phyloP scores from a whole-genome alignment of 2,113 vertebrate species.

The Patagioenas fasciata region DNA sequence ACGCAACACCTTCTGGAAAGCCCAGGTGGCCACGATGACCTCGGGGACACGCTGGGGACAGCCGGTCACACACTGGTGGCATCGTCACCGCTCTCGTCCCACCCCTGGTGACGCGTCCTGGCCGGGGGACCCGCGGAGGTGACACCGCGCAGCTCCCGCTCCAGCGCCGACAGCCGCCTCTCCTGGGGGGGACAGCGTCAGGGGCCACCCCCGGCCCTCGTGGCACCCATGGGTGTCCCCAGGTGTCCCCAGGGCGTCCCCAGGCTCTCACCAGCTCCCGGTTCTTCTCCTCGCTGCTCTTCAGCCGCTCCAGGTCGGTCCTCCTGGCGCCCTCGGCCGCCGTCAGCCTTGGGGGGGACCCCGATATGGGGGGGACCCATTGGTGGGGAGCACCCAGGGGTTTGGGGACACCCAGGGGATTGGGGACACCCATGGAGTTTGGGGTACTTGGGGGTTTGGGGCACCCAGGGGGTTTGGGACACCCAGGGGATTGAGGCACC shows the following conservation, averaged over 20 bases:
- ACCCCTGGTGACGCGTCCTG: background rate
- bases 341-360: slow-evolving; percentile 70
- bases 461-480: background rate
- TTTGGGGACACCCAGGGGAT: background rate
- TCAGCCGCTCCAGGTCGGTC: slow-evolving; percentile 80
- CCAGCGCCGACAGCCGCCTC: slow-evolving; percentile 38
- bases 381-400: background rate
- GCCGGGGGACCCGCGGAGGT: background rate
- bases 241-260: fast-evolving
- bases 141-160: slow-evolving; percentile 37
- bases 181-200: slow-evolving; percentile 2
- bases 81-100: background rate
- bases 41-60: background rate
- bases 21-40: fast-evolving
- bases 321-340: slow-evolving; percentile 81
- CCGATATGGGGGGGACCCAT: background rate
- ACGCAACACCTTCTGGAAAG: fast-evolving
- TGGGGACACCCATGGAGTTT: background rate
- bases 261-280: background rate
- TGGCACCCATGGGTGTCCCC: background rate
- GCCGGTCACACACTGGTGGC: background rate
- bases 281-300: slow-evolving; percentile 17
- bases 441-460: no score
- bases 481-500: background rate
- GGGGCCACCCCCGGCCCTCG: background rate